Base-by-base conservation (phyloP, 2,888 invertebrate species). In the Salpingus planirostris region DNA sequence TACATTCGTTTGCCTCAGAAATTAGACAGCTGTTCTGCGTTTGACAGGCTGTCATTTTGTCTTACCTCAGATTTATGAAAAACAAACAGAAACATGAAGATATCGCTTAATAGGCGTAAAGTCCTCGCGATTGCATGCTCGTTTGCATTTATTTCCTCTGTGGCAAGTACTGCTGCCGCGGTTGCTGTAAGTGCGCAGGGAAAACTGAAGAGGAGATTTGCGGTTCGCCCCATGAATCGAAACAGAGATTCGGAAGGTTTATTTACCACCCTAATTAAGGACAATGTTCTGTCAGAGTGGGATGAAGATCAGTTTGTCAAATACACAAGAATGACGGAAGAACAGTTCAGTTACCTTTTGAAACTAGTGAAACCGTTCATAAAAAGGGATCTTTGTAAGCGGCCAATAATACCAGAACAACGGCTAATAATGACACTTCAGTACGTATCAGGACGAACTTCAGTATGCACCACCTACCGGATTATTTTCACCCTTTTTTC, bases 191-290 rank as follows among this genome's bases (percentile, higher is more conserved):
- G n/a, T n/a, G n/a, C n/a, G n/a, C n/a, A n/a, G n/a, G n/a, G n/a
- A n/a, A n/a, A n/a, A n/a, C n/a, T n/a, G 18, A 10, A 13, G n/a
- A 6, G 13, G 27, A 48, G 44, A 42, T 38, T 35, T 30, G 42
- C 38, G 36, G 37, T 42, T 24, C 4, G 29, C 5, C 29, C 29
- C 13, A 29, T 29, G 15, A 33, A 36, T 11, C 22, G 14, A 11
- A 29, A 21, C 6, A 4, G 21, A 24, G 11, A 24, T 8, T 6
- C 15, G 10, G 29, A 24, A 24, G 22, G 29, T 7, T 11, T 6
- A 8, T 29, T 21, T 29, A n/a, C 8, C 22, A 29, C 29, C 5
- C 24, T 29, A 29, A 11, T 29, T 24, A 24, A 29, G 11, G 14
- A 18, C 11, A 18, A 25, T 8, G 23, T 5, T 25, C 5, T 21